Evolutionary conservation across 2,888 invertebrate genomes (phyloP).

Genomic region (Unio pictorum): DNA sequence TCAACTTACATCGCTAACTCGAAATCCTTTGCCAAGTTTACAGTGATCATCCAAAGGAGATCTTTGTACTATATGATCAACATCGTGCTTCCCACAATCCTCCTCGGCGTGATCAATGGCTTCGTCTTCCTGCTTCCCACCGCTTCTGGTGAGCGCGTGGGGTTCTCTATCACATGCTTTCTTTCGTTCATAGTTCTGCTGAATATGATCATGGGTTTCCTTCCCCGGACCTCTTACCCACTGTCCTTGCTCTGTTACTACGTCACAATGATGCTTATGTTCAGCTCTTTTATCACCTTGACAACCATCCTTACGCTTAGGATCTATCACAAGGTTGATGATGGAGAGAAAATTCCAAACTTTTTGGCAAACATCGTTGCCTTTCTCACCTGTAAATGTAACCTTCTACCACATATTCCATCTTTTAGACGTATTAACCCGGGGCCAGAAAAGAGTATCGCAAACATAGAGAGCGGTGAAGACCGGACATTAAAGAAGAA

Average conservation of each 20-base stretch:
- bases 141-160: constrained; percentile 32
- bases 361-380: no score
- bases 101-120: constrained; percentile 30
- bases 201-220: constrained; percentile 34
- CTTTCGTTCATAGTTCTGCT: constrained; percentile 33
- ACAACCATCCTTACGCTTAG: constrained; percentile 22
- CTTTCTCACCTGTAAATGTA: no score
- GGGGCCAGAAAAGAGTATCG: no score
- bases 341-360: no score
- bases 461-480: no score
- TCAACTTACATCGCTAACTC: constrained; percentile 7
- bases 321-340: constrained; percentile 19
- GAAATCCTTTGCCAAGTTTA: constrained; percentile 16
- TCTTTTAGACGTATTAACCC: no score
- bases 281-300: constrained; percentile 28
- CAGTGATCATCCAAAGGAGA: constrained; percentile 22
- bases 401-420: no score
- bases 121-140: constrained; percentile 33
- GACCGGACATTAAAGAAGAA: no score
- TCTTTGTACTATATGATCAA: constrained; percentile 33
- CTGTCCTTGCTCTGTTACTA: constrained; percentile 33
- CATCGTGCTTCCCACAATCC: constrained; percentile 25
- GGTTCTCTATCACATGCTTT: constrained; percentile 39
- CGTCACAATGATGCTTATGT: constrained; percentile 32
- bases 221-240: constrained; percentile 29